phyloP scores from a whole-genome alignment of 2,888 invertebrate species.

The Pheosia gnoma region DNA sequence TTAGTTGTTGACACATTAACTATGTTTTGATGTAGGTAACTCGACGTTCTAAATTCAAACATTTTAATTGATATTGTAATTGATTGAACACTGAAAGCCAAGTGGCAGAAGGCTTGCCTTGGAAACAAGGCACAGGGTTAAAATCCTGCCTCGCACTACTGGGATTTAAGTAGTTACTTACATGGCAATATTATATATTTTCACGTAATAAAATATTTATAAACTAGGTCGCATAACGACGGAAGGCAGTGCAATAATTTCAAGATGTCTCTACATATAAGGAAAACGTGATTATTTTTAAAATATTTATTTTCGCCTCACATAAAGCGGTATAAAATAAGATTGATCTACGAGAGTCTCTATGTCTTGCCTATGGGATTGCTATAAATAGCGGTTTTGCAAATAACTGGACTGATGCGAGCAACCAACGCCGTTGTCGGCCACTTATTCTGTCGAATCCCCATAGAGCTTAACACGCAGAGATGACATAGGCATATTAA shows the following conservation, averaged over 20 bases:
- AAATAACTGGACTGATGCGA: conserved; percentile 77
- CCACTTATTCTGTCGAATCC: conserved; percentile 54
- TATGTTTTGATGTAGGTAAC: no score
- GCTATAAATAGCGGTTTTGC: conserved; percentile 80
- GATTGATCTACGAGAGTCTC: conserved; percentile 45
- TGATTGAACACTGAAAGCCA: no score
- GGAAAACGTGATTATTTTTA: not conserved
- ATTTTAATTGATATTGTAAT: no score
- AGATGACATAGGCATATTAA: conserved; percentile 25
- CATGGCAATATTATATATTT: no score
- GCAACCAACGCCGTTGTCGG: conserved; percentile 62
- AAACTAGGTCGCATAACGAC: no score
- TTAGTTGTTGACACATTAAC: no score
- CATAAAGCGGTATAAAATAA: conserved; percentile 5
- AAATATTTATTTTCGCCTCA: conserved; percentile 6
- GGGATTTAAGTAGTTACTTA: no score
- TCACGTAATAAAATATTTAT: no score
- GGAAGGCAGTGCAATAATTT: not conserved
- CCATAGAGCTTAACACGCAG: conserved; percentile 43
- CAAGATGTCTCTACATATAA: not conserved
- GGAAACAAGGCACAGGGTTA: no score
- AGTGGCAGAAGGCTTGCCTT: no score
- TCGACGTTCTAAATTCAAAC: no score
- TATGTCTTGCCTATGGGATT: conserved; percentile 69
- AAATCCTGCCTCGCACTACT: no score